Percentiles rank a stretch among this genome's conserved stretches.
These are phyloP conservation scores for Phalacrocorax aristotelis DNA, from an alignment of 2,113 vertebrate genomes.

Conservation along the genomic window DNA sequence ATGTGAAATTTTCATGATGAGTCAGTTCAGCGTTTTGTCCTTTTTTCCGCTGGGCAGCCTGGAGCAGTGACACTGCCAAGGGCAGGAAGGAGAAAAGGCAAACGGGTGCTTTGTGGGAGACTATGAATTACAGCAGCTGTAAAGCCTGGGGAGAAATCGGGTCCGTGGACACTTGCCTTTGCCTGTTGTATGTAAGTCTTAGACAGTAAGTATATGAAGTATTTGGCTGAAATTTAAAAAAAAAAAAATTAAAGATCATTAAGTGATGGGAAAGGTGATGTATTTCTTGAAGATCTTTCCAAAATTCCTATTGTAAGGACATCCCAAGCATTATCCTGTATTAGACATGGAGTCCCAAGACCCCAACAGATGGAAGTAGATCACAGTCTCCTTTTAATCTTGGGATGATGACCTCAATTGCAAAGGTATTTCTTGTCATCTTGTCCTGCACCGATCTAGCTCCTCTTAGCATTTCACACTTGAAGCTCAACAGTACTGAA, in stretches of 20 bases:
- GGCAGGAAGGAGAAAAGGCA: background rate
- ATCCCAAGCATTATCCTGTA: background rate
- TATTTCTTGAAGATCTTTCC: background rate
- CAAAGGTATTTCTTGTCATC: slow-evolving; percentile 1
- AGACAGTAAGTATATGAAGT: background rate
- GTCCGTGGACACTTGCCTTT: background rate
- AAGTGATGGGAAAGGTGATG: background rate
- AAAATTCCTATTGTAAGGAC: background rate
- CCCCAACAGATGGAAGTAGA: slow-evolving; percentile 9
- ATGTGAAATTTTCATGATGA: background rate
- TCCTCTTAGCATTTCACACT: slow-evolving; percentile 1
- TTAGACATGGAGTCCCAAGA: background rate
- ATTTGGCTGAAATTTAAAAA: background rate
- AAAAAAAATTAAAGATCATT: background rate
- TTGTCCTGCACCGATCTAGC: background rate
- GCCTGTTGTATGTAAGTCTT: background rate
- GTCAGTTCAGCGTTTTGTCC: background rate
- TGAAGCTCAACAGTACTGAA: background rate
- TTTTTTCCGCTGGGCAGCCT: background rate
- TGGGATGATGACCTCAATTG: background rate
- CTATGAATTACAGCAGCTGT: background rate
- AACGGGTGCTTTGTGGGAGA: background rate
- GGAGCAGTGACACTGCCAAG: background rate
- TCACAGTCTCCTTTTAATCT: slow-evolving; percentile 16
- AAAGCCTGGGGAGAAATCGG: background rate